Evolutionary conservation across 2,113 vertebrate species (phyloP).

Genomic region (Monopterus albus): DNA sequence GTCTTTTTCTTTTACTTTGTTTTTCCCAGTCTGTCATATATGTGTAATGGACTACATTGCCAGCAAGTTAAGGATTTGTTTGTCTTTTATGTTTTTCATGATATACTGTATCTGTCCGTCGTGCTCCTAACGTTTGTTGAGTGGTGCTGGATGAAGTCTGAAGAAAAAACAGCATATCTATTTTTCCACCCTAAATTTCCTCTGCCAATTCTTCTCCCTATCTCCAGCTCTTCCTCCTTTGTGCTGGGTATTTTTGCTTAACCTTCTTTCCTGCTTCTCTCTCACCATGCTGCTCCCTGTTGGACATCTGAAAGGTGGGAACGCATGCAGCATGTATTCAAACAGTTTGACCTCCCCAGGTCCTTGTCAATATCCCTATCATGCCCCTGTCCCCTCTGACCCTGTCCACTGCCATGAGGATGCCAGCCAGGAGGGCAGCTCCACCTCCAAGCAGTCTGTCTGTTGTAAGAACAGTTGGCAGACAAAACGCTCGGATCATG

Average conservation of each 20-base stretch:
- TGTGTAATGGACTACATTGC: background rate
- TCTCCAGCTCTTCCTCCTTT: constrained; percentile 40
- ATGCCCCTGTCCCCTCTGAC: constrained; percentile 84
- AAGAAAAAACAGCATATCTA: constrained; percentile 8
- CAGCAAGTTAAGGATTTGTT: constrained; percentile 5
- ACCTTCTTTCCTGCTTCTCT: constrained; percentile 90
- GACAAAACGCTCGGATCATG: constrained; percentile 85
- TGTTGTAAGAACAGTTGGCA: constrained; percentile 91
- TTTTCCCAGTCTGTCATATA: background rate
- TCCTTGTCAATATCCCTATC: constrained; percentile 83
- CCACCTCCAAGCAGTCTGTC: constrained; percentile 87
- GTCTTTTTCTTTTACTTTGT: background rate
- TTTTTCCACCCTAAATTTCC: constrained; percentile 19
- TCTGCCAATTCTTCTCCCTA: constrained; percentile 8
- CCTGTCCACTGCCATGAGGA: constrained; percentile 79
- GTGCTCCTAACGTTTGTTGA: too few relatives aligned
- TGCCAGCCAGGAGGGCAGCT: constrained; percentile 82
- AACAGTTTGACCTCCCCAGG: constrained; percentile 88
- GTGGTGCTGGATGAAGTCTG: constrained; percentile 14
- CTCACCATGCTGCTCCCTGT: constrained; percentile 92
- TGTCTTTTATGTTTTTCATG: too few relatives aligned
- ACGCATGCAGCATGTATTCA: constrained; percentile 89
- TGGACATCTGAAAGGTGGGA: constrained; percentile 91
- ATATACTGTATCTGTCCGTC: too few relatives aligned
- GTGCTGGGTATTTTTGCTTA: constrained; percentile 83